phyloP scores from a whole-genome alignment of 2,113 vertebrate species.

The Gopherus evgoodei region DNA sequence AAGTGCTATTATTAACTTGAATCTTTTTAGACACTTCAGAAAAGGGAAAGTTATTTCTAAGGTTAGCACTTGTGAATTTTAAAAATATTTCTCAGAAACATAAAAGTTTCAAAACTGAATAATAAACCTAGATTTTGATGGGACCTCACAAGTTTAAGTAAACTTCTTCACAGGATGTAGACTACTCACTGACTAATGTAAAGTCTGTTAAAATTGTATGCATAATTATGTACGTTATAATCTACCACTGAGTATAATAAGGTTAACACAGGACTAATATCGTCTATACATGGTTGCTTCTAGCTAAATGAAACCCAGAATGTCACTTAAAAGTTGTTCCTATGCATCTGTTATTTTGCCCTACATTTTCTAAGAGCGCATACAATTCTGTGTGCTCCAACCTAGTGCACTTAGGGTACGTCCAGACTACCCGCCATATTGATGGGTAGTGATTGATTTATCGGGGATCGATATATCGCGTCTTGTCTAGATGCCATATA shows the following conservation, averaged over 20 bases:
- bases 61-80: conserved; percentile 20
- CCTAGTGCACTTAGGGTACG: not conserved
- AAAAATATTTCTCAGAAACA: conserved; percentile 48
- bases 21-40: conserved; percentile 8
- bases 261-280: not conserved
- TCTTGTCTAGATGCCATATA: no score
- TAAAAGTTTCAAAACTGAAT: conserved; percentile 14
- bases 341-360: not conserved
- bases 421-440: no score
- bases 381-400: not conserved
- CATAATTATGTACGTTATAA: not conserved
- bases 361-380: not conserved
- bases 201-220: not conserved
- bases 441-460: no score
- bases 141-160: conserved; percentile 1
- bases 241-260: not conserved
- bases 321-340: not conserved
- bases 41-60: conserved; percentile 14
- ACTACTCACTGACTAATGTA: not conserved
- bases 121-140: conserved; percentile 31
- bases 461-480: no score
- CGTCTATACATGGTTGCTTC: not conserved
- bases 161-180: not conserved
- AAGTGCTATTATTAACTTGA: conserved; percentile 32
- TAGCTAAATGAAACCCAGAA: not conserved